phyloP scores from a whole-genome alignment of 1,140 invertebrate species.

The Penaeus japonicus region DNA sequence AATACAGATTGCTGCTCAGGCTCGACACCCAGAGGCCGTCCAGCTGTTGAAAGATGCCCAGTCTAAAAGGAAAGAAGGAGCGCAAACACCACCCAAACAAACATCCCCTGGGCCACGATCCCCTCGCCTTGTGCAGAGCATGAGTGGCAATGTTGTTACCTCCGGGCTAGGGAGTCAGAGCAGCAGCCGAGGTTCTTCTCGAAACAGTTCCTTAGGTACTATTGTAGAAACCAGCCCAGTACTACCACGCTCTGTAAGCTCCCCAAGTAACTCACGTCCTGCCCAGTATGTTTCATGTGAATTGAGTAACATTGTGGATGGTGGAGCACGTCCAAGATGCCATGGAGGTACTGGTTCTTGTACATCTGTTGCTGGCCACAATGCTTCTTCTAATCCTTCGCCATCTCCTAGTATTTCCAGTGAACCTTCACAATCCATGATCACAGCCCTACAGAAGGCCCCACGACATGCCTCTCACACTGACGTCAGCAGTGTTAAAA shows the following conservation, averaged over 20 bases:
- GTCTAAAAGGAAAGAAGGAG: constrained; percentile 37
- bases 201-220: constrained; percentile 45
- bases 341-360: constrained; percentile 40
- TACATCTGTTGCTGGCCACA: constrained; percentile 40
- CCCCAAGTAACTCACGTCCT: constrained; percentile 28
- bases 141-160: constrained; percentile 19
- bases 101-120: constrained; percentile 47
- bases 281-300: constrained; percentile 51
- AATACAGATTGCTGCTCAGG: constrained; percentile 58
- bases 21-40: constrained; percentile 47
- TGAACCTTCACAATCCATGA: constrained; percentile 50
- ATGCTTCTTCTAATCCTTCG: constrained; percentile 46
- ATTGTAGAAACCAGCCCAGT: constrained; percentile 50
- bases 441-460: constrained; percentile 42
- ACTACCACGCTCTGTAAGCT: constrained; percentile 41
- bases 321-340: constrained; percentile 44
- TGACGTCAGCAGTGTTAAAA: constrained; percentile 49
- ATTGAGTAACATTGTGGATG: constrained; percentile 50
- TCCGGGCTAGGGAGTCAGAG: constrained; percentile 35
- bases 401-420: constrained; percentile 49
- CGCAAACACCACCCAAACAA: constrained; percentile 20
- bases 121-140: constrained; percentile 34
- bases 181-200: constrained; percentile 46
- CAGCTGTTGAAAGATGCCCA: constrained; percentile 45
- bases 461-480: constrained; percentile 46